Conservation (phyloP, 2,113 vertebrate genomes). For the Nerophis lumbriciformis region DNA sequence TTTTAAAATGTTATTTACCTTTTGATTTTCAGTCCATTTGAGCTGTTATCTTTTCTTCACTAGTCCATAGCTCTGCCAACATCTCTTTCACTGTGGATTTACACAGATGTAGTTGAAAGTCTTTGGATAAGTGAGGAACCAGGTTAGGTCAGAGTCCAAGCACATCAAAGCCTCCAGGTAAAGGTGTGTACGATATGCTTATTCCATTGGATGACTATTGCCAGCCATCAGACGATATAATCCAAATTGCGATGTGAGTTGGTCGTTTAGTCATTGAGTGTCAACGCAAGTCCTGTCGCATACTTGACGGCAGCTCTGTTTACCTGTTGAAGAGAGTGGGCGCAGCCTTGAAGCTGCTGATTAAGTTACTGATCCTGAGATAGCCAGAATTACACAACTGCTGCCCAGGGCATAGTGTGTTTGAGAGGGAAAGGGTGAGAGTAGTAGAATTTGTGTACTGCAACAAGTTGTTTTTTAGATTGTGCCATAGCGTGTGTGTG, state of each 20-base stretch:
- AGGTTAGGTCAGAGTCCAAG: conserved; percentile 42
- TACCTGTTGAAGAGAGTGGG: conserved; percentile 14
- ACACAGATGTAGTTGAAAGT: conserved; percentile 42
- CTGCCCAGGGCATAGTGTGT: conserved; percentile 1
- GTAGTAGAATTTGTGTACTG: conserved; percentile 14
- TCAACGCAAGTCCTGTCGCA: conserved; percentile 13
- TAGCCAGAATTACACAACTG: conserved; percentile 1
- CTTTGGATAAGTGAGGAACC: conserved; percentile 20
- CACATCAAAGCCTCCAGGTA: conserved; percentile 17
- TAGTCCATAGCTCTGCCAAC: conserved; percentile 1
- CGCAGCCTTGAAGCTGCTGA: conserved; percentile 1
- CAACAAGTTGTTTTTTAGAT: conserved; percentile 19
- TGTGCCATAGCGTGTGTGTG: conserved; percentile 23
- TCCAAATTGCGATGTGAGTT: conserved; percentile 2
- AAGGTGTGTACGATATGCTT: conserved; percentile 13
- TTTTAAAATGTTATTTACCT: neutral
- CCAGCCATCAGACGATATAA: conserved; percentile 32
- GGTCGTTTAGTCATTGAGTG: conserved; percentile 23
- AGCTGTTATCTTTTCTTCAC: conserved; percentile 1
- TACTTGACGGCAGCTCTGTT: conserved; percentile 24
- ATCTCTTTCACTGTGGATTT: neutral
- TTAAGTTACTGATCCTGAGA: conserved; percentile 11
- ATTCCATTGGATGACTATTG: conserved; percentile 5
- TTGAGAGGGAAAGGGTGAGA: conserved; percentile 3
- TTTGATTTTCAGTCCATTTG: neutral